Base-by-base conservation (phyloP, 2,888 invertebrate species). In the Hypomecis atomaria region DNA sequence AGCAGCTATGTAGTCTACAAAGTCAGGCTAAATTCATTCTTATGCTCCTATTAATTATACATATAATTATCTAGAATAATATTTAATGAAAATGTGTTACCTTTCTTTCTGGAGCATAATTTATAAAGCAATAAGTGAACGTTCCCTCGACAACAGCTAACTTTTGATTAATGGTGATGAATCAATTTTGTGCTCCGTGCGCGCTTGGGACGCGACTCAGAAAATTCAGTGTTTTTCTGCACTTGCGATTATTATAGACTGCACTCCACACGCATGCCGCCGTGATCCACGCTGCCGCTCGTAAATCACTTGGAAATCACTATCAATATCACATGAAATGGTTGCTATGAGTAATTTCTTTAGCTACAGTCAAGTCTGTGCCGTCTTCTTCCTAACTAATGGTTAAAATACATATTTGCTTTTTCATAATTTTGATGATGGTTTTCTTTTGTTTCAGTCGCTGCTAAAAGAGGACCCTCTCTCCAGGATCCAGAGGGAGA, bases 401-500 rank as follows among this genome's bases (percentile, higher is more conserved):
- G 23, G 23, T 23, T 23, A 23, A 23, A 23, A 23, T 23, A 23
- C 1, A 23, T 23, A 23, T 3, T 23, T 9, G 7, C 8, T 11
- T 33, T 6, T 40, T 10, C 52, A 33, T 60, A 5, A 47, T 42
- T 23, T 23, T 61, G 11, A 55, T n/a, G 42, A 10, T 23, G 6
- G 6, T 6, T 5, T 59, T 73, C 54, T 76, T 81, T 76, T 78
- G 79, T 91, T 89, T 53, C 90, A 94, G 93, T 87, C 90, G 72
- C 84, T 93, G 79, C 87, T 94, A 85, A 95, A 95, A 87, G 94
- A 95, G 83, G 95, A 95, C 88, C 96, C 96, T 71, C 92, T 96
- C 78, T 94, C 95, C 79, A 95, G 97, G 85, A 97, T 98, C 85
- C 98, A 98, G 89, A 95, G 96, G 81, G 98, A 98, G 94, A 97